A percentile compares a stretch with the other conserved stretches of the same genome.
Evolutionary conservation across 2,113 vertebrate genomes (phyloP).

Genomic region (Nansenia antarctica): DNA sequence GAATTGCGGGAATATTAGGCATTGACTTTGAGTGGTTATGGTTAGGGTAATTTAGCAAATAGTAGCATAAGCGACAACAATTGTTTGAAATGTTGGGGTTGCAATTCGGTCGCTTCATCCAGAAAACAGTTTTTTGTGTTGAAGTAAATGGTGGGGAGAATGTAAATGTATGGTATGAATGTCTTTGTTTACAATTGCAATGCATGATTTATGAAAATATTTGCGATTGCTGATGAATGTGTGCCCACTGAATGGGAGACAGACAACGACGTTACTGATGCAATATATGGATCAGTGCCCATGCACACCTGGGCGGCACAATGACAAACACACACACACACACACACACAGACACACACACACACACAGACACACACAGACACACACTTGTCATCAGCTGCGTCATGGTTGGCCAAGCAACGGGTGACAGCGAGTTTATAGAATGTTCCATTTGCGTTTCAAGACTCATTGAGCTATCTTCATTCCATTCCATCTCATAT

Average conservation of each 20-base stretch:
- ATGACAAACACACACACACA: background rate
- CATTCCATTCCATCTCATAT: background rate
- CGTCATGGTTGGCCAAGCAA: background rate
- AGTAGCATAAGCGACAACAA: no score
- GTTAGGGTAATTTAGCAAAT: no score
- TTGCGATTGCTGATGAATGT: background rate
- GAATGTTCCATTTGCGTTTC: background rate
- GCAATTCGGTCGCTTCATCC: no score
- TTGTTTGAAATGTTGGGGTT: no score
- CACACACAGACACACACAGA: background rate
- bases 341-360: background rate
- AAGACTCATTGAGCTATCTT: background rate
- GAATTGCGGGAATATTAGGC: no score
- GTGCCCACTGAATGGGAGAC: background rate
- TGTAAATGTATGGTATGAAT: no score
- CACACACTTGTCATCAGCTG: background rate
- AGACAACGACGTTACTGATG: background rate
- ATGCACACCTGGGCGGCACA: no score
- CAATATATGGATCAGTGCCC: background rate
- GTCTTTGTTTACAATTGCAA: no score
- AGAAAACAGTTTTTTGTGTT: no score
- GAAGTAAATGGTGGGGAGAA: no score
- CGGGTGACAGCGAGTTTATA: background rate
- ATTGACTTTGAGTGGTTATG: no score
- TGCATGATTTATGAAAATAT: no score